Conservation (phyloP, 2,113 vertebrate species). For the Indri indri region DNA sequence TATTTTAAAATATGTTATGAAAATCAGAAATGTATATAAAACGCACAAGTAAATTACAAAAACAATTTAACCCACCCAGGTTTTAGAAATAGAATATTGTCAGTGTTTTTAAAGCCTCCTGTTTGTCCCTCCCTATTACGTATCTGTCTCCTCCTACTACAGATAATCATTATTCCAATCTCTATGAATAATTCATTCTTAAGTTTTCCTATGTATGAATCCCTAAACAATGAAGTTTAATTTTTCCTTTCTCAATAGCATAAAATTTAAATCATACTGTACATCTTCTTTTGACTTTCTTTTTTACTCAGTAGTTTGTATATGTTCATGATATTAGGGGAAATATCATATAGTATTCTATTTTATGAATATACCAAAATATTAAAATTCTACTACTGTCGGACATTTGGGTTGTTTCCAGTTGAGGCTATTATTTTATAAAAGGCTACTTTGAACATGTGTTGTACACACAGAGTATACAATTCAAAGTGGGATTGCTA, state of each 20-base stretch:
- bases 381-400: not conserved
- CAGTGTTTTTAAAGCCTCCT: not conserved
- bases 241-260: not conserved
- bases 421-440: not conserved
- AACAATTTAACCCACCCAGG: not conserved
- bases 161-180: slow-evolving; percentile 1
- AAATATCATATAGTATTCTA: not conserved
- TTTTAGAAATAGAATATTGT: slow-evolving; percentile 8
- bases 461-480: not conserved
- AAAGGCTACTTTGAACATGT: not conserved
- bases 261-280: not conserved
- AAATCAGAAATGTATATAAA: not conserved
- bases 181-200: not conserved
- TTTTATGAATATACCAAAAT: not conserved
- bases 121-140: not conserved
- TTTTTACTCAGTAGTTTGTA: not conserved
- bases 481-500: not conserved
- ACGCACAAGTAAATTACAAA: not conserved
- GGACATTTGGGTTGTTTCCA: not conserved
- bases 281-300: not conserved
- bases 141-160: not conserved
- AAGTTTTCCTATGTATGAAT: slow-evolving; percentile 14
- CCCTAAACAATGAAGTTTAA: not conserved
- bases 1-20: not conserved
- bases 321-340: not conserved